Base-by-base conservation (phyloP, 2,113 vertebrate species). In the Cacatua alba region DNA sequence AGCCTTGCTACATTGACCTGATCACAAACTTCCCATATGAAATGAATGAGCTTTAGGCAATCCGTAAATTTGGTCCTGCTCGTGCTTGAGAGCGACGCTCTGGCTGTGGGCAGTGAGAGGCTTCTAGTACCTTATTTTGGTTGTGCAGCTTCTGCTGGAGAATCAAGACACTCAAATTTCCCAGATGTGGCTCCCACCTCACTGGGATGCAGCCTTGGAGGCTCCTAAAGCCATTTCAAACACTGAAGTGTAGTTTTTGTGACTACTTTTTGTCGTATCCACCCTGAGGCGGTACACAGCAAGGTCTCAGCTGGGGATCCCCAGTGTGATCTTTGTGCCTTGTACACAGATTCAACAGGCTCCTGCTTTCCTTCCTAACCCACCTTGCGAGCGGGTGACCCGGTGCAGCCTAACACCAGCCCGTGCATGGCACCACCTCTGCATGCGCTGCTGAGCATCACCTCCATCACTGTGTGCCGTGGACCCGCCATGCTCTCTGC, bases 281-380 rank as follows among this genome's bases (percentile, higher is more conserved):
- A 25, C n/a, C 49, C 41, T 6, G 17, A 43, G 78, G 75, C 18
- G 31, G 10, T 4, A 13, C 9, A 18, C 26, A 13, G 5, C 1
- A 31, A 52, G 85, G 43, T 26, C 82, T 57, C 51, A 2, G 39
- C 17, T 21, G 10, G n/a, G 51, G 11, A 12, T 13, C 31, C 10
- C 0, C 9, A 29, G 60, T 8, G 67, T 28, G 6, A 29, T 29
- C 46, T 83, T 78, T 13, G 64, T 90, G 83, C 82, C 2, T 43
- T 55, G 41, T 97, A 97, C 96, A 97, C 97, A 98, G 97, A 98
- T 98, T 98, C 97, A 98, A 97, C 97, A 96, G 93, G 55, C 85
- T 46, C n/a, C 63, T 87, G 95, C 13, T 79, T 85, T 80, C 84
- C 94, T 43, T 90, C 53, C 93, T 96, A 90, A 94, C 75, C 48